Evolutionary conservation across 2,888 invertebrate genomes (phyloP).

Genomic region (Drosophila ochracea): DNA sequence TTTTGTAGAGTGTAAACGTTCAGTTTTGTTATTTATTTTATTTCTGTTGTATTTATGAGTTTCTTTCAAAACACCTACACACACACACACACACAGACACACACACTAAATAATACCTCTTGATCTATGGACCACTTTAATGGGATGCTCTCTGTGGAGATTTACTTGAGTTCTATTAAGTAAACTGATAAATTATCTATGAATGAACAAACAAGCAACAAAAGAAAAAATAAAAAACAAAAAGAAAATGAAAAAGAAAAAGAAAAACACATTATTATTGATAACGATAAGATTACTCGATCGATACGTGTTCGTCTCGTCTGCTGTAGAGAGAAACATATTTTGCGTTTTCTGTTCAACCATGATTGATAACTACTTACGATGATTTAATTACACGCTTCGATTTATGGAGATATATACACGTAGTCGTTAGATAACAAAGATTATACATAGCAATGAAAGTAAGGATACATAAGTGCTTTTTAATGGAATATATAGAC

Average conservation of each 20-base stretch:
- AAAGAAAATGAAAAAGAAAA: neutral
- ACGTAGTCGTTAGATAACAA: slow-evolving; percentile 29
- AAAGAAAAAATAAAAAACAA: neutral
- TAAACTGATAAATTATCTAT: slow-evolving; percentile 28
- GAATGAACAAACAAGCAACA: slow-evolving; percentile 32
- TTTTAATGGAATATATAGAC: slow-evolving; percentile 76
- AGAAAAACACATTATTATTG: slow-evolving; percentile 6
- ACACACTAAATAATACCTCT: slow-evolving; percentile 68
- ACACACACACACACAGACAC: slow-evolving; percentile 8
- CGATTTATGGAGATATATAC: slow-evolving; percentile 12
- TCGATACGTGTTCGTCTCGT: slow-evolving; percentile 7
- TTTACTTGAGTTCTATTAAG: slow-evolving; percentile 61
- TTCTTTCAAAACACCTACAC: slow-evolving; percentile 4
- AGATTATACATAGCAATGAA: slow-evolving; percentile 32
- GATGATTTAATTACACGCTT: slow-evolving; percentile 20
- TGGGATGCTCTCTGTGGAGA: slow-evolving; percentile 51
- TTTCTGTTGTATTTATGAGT: neutral
- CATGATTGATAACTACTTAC: slow-evolving; percentile 1
- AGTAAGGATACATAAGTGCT: slow-evolving; percentile 74
- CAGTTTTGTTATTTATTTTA: neutral
- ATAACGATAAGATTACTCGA: slow-evolving; percentile 16
- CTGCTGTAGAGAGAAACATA: slow-evolving; percentile 9
- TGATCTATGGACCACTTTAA: slow-evolving; percentile 76
- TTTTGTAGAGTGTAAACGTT: neutral
- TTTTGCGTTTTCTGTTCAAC: neutral